phyloP scores from a whole-genome alignment of 2,113 vertebrate species.

The Dasyprocta punctata region DNA sequence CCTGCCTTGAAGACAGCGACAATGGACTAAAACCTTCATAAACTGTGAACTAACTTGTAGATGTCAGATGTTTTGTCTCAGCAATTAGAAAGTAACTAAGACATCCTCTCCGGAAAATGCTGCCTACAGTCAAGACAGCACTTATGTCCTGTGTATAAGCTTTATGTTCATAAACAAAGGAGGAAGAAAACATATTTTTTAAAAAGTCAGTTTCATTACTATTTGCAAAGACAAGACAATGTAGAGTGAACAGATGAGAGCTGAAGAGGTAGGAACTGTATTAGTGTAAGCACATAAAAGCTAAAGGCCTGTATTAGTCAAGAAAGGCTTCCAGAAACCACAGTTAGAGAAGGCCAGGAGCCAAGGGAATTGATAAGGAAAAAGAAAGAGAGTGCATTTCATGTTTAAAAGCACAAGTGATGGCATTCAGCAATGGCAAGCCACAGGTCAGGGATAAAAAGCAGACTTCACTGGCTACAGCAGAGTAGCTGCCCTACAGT shows the following conservation, averaged over 20 bases:
- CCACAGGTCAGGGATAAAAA: background rate
- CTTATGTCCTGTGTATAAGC: background rate
- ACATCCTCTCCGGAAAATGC: background rate
- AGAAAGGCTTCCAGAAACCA: background rate
- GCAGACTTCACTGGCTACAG: background rate
- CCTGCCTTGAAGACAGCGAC: background rate
- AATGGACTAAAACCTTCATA: background rate
- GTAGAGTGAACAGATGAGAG: background rate
- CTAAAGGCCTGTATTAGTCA: background rate
- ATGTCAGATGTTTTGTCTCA: background rate
- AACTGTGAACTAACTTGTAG: background rate
- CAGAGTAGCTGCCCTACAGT: background rate
- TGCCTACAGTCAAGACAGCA: background rate
- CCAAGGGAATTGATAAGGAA: background rate
- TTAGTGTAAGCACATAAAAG: background rate
- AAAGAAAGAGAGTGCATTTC: background rate
- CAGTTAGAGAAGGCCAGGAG: background rate
- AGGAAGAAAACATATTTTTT: background rate
- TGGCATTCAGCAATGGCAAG: background rate
- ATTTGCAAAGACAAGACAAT: conserved; percentile 12
- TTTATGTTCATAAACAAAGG: background rate
- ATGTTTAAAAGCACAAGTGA: background rate
- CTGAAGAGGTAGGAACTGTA: background rate
- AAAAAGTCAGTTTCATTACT: background rate
- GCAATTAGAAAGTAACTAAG: background rate